phyloP scores from a whole-genome alignment of 2,797 vertebrate genomes.

The Tinamus major region DNA sequence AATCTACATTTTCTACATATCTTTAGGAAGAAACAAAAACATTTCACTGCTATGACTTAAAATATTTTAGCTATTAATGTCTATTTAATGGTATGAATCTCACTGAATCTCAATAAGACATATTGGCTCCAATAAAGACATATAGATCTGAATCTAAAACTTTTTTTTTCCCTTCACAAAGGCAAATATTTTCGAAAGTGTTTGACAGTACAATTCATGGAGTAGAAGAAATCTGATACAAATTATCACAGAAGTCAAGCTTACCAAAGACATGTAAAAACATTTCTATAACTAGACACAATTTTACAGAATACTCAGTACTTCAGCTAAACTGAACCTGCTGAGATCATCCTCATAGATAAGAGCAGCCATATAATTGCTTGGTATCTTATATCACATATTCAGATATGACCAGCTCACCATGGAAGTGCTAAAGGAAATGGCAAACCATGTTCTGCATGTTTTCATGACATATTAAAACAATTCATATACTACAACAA shows the following conservation, averaged over 20 bases:
- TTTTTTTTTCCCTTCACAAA: background rate
- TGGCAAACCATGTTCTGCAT: background rate
- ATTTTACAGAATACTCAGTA: background rate
- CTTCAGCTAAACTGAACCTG: background rate
- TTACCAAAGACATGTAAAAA: accelerated
- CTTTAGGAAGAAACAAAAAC: background rate
- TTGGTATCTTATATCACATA: background rate
- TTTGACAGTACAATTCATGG: background rate
- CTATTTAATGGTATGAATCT: background rate
- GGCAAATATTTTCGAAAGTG: background rate
- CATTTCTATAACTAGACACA: background rate
- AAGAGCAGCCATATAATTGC: background rate
- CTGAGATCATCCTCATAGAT: background rate
- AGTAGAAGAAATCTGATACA: background rate
- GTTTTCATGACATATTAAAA: background rate
- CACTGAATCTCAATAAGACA: background rate
- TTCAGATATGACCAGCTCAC: background rate
- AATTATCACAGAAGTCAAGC: background rate
- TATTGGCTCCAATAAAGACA: background rate
- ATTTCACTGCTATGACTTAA: background rate
- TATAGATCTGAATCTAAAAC: background rate
- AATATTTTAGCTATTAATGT: background rate
- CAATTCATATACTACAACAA: background rate
- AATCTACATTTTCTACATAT: background rate
- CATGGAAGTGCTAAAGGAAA: background rate